phyloP scores from a whole-genome alignment of 2,888 invertebrate species.

The Erynnis tages region DNA sequence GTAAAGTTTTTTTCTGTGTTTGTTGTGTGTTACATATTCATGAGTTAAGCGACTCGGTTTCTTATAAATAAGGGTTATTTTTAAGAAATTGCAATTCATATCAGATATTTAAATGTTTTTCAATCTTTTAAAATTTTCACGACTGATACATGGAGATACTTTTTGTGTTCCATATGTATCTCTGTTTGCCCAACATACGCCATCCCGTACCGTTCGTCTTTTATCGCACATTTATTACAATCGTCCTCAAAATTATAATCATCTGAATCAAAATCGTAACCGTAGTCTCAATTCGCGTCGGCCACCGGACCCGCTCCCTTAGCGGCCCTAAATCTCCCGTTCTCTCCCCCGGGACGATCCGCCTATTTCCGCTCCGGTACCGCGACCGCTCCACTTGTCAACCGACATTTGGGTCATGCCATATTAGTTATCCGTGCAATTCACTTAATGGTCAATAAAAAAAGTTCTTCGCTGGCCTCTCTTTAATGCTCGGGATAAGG shows the following conservation, averaged over 20 bases:
- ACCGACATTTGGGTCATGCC: conserved; percentile 67
- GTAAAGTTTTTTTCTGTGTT: no score
- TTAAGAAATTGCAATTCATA: no score
- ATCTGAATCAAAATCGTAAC: conserved; percentile 6
- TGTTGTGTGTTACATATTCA: no score
- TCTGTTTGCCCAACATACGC: no score
- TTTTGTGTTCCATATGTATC: no score
- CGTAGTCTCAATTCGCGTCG: conserved; percentile 9
- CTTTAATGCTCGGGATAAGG: no score
- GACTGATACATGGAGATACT: no score
- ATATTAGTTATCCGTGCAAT: conserved; percentile 62
- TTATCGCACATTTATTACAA: not conserved
- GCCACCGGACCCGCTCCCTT: conserved; percentile 39
- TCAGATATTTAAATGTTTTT: no score
- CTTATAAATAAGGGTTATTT: no score
- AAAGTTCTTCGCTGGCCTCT: conserved; percentile 1
- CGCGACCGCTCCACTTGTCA: conserved; percentile 54
- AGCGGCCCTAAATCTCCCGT: conserved; percentile 54
- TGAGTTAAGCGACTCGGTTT: no score
- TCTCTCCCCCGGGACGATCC: conserved; percentile 58
- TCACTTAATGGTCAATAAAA: conserved; percentile 51
- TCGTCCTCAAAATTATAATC: not conserved
- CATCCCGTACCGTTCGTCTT: not conserved
- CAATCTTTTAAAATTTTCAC: no score
- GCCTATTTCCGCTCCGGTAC: conserved; percentile 53